These are phyloP conservation scores for Lemur catta DNA, from an alignment of 2,797 vertebrate genomes.

Conservation along the genomic window DNA sequence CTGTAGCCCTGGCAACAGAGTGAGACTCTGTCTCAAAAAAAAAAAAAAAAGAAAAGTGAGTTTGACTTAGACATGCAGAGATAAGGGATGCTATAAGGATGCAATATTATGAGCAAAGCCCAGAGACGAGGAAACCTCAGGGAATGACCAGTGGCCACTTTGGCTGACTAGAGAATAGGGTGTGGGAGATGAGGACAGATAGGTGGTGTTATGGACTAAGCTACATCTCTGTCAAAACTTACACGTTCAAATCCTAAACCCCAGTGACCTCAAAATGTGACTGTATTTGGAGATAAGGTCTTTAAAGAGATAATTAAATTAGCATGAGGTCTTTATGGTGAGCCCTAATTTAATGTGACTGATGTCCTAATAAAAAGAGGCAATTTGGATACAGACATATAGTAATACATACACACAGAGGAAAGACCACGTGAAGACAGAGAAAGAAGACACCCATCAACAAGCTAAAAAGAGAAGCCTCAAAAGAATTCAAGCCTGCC, in stretches of 20 bases:
- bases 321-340: background rate
- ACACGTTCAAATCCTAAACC: background rate
- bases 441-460: background rate
- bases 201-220: background rate
- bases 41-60: background rate
- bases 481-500: too few relatives aligned
- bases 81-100: background rate
- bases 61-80: background rate
- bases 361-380: background rate
- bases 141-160: background rate
- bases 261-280: too few relatives aligned
- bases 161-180: background rate
- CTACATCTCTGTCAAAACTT: background rate
- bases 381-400: background rate
- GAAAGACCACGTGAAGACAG: too few relatives aligned
- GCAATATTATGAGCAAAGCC: background rate
- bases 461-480: background rate
- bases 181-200: background rate
- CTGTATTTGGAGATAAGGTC: background rate
- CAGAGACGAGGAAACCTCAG: background rate
- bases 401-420: too few relatives aligned
- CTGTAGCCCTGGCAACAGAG: too few relatives aligned
- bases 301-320: background rate
- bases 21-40: too few relatives aligned
- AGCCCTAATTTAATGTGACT: background rate